Evolutionary conservation across 2,888 invertebrate genomes (phyloP).

Genomic region (Eupithecia pulchellata): DNA sequence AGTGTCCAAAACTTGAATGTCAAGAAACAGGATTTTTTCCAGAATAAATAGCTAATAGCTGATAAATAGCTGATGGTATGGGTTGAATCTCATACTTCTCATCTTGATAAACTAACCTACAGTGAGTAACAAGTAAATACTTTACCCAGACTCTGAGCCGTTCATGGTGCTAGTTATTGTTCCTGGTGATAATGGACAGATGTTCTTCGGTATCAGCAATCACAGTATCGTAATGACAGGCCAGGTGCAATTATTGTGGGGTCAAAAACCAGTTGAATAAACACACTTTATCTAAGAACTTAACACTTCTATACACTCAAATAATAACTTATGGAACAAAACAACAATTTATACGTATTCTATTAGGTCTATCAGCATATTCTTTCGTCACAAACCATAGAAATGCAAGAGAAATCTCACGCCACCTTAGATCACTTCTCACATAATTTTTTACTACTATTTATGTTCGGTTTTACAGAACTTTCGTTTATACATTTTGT

Average conservation of each 20-base stretch:
- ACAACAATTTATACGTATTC: conserved; percentile 67
- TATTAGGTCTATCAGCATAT: conserved; percentile 70
- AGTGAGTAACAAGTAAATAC: conserved; percentile 36
- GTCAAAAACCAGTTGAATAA: conserved; percentile 60
- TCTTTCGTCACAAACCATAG: conserved; percentile 81
- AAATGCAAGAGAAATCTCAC: conserved; percentile 83
- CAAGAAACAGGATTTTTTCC: not conserved
- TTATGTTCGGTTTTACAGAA: conserved; percentile 54
- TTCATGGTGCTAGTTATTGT: conserved; percentile 85
- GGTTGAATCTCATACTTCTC: not conserved
- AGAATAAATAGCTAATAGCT: too few species aligned
- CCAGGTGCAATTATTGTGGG: conserved; percentile 65
- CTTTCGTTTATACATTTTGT: conserved; percentile 48
- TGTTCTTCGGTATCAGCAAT: conserved; percentile 57
- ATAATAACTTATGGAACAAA: conserved; percentile 70
- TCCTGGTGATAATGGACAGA: conserved; percentile 53
- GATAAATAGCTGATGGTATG: not conserved
- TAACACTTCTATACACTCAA: conserved; percentile 72
- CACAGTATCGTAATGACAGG: conserved; percentile 57
- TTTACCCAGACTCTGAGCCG: conserved; percentile 92
- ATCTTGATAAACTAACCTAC: not conserved
- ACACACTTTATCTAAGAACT: conserved; percentile 61
- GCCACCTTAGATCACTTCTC: conserved; percentile 76
- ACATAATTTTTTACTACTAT: conserved; percentile 73
- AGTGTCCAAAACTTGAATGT: not conserved